phyloP scores from a whole-genome alignment of 2,888 invertebrate genomes.

The Nineta flava region DNA sequence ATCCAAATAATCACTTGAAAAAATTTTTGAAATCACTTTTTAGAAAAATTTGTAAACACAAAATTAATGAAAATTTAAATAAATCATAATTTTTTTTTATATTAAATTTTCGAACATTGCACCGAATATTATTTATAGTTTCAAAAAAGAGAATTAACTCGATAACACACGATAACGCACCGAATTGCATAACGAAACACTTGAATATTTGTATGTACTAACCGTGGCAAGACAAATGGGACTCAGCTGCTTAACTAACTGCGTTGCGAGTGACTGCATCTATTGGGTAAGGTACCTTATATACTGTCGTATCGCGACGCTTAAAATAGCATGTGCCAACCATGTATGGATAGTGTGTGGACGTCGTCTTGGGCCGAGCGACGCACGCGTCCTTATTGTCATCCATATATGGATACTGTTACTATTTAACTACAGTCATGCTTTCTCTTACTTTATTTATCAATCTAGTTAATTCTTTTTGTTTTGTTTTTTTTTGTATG shows the following conservation, averaged over 20 bases:
- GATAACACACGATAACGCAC: neutral
- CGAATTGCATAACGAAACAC: neutral
- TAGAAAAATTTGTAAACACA: no score
- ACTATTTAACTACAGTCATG: neutral
- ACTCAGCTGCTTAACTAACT: slow-evolving; percentile 20
- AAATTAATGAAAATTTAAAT: no score
- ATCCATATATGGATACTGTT: slow-evolving; percentile 7
- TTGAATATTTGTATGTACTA: slow-evolving; percentile 4
- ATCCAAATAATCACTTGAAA: no score
- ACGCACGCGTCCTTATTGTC: slow-evolving; percentile 5
- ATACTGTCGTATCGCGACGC: slow-evolving; percentile 19
- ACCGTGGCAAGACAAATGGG: slow-evolving; percentile 11
- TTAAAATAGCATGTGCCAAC: slow-evolving; percentile 6
- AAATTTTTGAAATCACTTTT: no score
- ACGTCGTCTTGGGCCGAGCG: slow-evolving; percentile 2
- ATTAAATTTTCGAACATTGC: no score
- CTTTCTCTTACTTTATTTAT: no score
- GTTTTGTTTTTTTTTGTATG: no score
- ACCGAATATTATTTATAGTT: neutral
- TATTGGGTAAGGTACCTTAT: slow-evolving; percentile 14
- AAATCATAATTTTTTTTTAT: no score
- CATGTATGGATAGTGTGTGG: slow-evolving; percentile 7
- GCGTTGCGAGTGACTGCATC: slow-evolving; percentile 18
- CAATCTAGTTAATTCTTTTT: no score
- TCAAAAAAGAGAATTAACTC: neutral